These are phyloP conservation scores for Dreissena rostriformis DNA, from an alignment of 1,140 invertebrate genomes.

Conservation along the genomic window DNA sequence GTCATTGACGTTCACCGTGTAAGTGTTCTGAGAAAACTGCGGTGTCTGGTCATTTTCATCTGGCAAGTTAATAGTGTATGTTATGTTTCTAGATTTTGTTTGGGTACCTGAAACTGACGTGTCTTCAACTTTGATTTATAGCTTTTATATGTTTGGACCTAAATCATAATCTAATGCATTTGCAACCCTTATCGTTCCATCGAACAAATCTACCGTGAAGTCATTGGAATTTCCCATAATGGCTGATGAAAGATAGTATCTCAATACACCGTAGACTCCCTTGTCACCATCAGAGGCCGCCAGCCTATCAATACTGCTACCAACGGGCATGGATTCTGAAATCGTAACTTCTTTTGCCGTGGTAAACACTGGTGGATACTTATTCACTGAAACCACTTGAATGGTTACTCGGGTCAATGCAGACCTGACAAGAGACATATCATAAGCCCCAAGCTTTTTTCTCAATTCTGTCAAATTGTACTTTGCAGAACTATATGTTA, in stretches of 20 bases:
- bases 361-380: slow-evolving; percentile 60
- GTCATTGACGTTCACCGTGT: slow-evolving; percentile 49
- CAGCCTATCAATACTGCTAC: slow-evolving; percentile 59
- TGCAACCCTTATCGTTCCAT: slow-evolving; percentile 58
- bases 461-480: too few species aligned
- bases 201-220: slow-evolving; percentile 57
- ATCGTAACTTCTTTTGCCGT: slow-evolving; percentile 41
- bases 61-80: slow-evolving; percentile 74
- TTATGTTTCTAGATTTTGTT: slow-evolving; percentile 54
- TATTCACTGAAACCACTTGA: slow-evolving; percentile 61
- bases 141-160: slow-evolving; percentile 45
- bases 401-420: slow-evolving; percentile 55
- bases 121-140: slow-evolving; percentile 56
- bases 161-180: slow-evolving; percentile 66
- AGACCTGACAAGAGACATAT: not conserved
- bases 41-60: slow-evolving; percentile 91
- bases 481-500: too few species aligned
- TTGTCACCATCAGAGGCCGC: slow-evolving; percentile 63
- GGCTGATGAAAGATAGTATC: slow-evolving; percentile 58
- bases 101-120: slow-evolving; percentile 44
- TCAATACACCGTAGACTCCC: slow-evolving; percentile 59
- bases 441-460: too few species aligned
- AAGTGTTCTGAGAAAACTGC: slow-evolving; percentile 46
- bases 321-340: slow-evolving; percentile 57
- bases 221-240: slow-evolving; percentile 38